These are phyloP conservation scores for Rattus norvegicus DNA, from an alignment of 2,113 vertebrate species.

Conservation along the genomic window GRCr8 NC_086020.1:202658501-202659000, in stretches of 20 bases:
- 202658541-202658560: not conserved
- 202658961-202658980: not conserved
- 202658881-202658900: not conserved
- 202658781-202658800: not conserved
- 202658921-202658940: not conserved
- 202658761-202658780: not conserved
- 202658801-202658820: not conserved
- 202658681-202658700: not conserved
- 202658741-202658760: not conserved
- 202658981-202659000: not conserved
- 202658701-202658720: not conserved
- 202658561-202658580: constrained; percentile 29
- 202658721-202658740: not conserved
- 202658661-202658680: not conserved
- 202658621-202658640: constrained; percentile 7
- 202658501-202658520: constrained; percentile 6
- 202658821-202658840: not conserved
- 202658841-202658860: not conserved
- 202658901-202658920: not conserved
- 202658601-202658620: constrained; percentile 3
- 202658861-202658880: not conserved
- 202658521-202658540: constrained; percentile 47
- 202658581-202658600: constrained; percentile 47
- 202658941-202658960: not conserved
- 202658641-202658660: not conserved